Evolutionary conservation across 1,140 invertebrate genomes (phyloP).

Genomic region (Heterodera carotae): DNA sequence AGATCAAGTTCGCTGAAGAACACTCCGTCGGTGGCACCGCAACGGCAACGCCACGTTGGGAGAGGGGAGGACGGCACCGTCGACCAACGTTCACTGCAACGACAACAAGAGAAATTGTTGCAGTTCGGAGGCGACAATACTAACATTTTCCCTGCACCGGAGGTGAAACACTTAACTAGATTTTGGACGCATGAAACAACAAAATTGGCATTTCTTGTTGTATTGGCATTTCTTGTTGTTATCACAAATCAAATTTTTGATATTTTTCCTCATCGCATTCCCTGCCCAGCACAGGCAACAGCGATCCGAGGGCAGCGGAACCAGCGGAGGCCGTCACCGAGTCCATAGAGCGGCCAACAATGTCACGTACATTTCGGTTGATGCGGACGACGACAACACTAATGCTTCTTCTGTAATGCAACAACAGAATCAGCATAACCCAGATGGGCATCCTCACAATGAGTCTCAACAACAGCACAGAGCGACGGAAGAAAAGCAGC

Average conservation of each 20-base stretch:
- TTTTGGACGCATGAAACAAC: too few species aligned
- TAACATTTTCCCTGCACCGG: not conserved
- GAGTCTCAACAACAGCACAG: slow-evolving; percentile 8
- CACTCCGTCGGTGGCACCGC: not conserved
- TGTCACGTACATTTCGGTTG: slow-evolving; percentile 46
- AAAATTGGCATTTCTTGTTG: too few species aligned
- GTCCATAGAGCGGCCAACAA: slow-evolving; percentile 49
- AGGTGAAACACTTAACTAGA: not conserved
- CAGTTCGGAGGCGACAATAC: not conserved
- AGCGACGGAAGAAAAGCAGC: not conserved
- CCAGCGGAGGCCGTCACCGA: slow-evolving; percentile 28
- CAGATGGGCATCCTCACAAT: not conserved
- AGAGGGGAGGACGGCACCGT: not conserved
- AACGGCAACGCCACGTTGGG: not conserved
- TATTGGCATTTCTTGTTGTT: too few species aligned
- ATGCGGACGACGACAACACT: slow-evolving; percentile 24
- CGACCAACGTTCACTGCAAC: not conserved
- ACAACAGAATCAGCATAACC: slow-evolving; percentile 9
- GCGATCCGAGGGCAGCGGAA: slow-evolving; percentile 15
- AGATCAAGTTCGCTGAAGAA: slow-evolving; percentile 2
- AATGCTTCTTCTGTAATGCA: slow-evolving; percentile 4
- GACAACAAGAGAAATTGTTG: not conserved
- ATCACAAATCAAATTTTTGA: too few species aligned
- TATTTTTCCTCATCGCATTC: not conserved
- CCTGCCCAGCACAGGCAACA: slow-evolving; percentile 21